A percentile compares a stretch with the other conserved stretches of the same genome.
These are phyloP conservation scores for Telenomus remus DNA, from an alignment of 1,140 invertebrate species.

Conservation along the genomic window DNA sequence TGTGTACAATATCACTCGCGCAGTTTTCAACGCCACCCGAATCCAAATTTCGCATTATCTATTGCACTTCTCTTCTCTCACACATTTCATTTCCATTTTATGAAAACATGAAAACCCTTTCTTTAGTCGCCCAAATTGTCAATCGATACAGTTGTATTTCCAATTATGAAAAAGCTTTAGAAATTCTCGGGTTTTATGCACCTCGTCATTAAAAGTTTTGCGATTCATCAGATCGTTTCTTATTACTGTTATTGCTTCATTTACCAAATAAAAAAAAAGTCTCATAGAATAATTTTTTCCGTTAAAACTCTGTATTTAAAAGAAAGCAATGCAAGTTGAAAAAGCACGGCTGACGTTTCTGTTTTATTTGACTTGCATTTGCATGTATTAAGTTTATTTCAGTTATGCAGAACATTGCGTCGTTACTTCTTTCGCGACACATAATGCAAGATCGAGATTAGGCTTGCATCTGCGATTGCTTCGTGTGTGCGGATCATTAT, in stretches of 20 bases:
- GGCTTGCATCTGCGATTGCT: constrained; percentile 56
- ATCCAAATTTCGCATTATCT: constrained; percentile 45
- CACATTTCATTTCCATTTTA: too few species aligned
- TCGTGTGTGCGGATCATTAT: constrained; percentile 58
- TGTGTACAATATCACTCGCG: constrained; percentile 62
- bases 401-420: constrained; percentile 55
- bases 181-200: constrained; percentile 29
- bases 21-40: constrained; percentile 34
- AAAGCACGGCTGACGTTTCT: constrained; percentile 44
- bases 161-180: constrained; percentile 47
- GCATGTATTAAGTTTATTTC: constrained; percentile 56
- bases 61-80: too few species aligned
- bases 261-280: constrained; percentile 4
- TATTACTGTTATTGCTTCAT: constrained; percentile 22
- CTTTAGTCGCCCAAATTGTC: too few species aligned
- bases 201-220: constrained; percentile 48
- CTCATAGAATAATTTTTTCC: too few species aligned
- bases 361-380: constrained; percentile 53
- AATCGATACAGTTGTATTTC: constrained; percentile 62
- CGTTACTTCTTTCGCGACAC: constrained; percentile 43
- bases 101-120: too few species aligned
- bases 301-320: constrained; percentile 17
- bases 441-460: constrained; percentile 59
- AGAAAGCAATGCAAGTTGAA: constrained; percentile 40
- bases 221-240: constrained; percentile 15